A percentile compares a stretch with the other conserved stretches of the same genome.
phyloP scores from a whole-genome alignment of 2,888 invertebrate genomes.

The Helleia helle region DNA sequence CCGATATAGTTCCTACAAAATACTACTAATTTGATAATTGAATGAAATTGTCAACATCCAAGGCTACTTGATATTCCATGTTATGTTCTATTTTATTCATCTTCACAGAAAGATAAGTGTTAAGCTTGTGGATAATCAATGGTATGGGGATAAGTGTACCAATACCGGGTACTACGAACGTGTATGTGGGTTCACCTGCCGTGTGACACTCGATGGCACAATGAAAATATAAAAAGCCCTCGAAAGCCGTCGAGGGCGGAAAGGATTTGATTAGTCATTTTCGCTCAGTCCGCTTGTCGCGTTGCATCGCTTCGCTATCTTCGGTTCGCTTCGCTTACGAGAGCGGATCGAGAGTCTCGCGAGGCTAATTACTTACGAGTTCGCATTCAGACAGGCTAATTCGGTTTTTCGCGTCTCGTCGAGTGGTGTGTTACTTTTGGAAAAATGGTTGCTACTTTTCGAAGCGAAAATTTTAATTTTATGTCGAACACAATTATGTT shows the following conservation, averaged over 20 bases:
- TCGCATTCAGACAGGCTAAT: conserved; percentile 66
- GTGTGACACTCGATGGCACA: conserved; percentile 62
- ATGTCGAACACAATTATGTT: conserved; percentile 20
- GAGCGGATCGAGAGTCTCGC: conserved; percentile 67
- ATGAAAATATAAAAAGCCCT: conserved; percentile 68
- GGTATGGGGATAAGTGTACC: conserved; percentile 4
- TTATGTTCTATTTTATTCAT: background rate
- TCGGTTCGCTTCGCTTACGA: conserved; percentile 65
- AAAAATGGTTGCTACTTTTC: conserved; percentile 27
- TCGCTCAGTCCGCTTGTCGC: conserved; percentile 49
- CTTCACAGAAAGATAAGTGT: background rate
- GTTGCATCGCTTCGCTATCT: conserved; percentile 59
- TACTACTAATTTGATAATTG: no score
- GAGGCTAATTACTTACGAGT: conserved; percentile 73
- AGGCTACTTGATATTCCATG: background rate
- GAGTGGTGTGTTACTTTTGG: conserved; percentile 43
- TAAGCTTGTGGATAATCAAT: background rate
- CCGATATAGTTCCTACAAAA: no score
- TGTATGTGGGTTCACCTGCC: conserved; percentile 36
- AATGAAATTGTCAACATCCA: background rate
- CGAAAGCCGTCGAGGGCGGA: conserved; percentile 57
- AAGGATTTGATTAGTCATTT: conserved; percentile 74
- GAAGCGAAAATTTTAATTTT: conserved; percentile 21
- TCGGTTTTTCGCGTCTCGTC: conserved; percentile 61
- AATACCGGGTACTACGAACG: conserved; percentile 16